Evolutionary conservation across 2,797 vertebrate genomes (phyloP).

Genomic region (Buphagus erythrorhynchus): DNA sequence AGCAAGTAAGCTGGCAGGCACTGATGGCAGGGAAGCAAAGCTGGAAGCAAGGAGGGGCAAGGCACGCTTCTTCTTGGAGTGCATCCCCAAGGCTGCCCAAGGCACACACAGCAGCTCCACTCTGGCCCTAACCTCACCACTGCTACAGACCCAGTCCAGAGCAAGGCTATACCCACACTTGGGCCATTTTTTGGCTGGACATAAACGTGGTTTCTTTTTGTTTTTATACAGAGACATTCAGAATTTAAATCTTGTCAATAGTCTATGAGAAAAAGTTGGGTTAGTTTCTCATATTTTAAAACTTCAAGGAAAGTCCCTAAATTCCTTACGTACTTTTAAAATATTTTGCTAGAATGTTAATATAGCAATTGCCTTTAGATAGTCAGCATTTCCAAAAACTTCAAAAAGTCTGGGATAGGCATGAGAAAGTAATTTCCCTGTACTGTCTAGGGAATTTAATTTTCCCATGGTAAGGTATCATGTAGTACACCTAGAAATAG

Average conservation of each 20-base stretch:
- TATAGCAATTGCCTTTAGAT: background rate
- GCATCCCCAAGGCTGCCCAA: background rate
- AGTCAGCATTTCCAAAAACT: background rate
- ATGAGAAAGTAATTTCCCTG: background rate
- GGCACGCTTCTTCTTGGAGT: accelerated
- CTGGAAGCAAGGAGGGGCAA: background rate
- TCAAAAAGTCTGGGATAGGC: background rate
- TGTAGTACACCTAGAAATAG: background rate
- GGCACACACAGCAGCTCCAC: accelerated
- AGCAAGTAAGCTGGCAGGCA: background rate
- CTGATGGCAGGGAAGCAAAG: accelerated
- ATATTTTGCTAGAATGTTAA: background rate
- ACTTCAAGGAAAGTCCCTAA: background rate
- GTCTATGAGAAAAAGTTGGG: background rate
- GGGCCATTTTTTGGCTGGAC: background rate
- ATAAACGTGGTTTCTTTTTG: background rate
- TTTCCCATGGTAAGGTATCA: background rate
- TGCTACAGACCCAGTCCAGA: no score
- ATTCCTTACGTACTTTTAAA: background rate
- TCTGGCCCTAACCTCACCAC: background rate
- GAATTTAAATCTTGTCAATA: background rate
- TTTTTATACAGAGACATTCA: background rate
- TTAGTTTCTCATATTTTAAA: background rate
- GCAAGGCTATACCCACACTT: background rate
- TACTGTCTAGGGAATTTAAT: background rate